phyloP scores from a whole-genome alignment of 2,797 vertebrate genomes.

The Diplodus sargus region DNA sequence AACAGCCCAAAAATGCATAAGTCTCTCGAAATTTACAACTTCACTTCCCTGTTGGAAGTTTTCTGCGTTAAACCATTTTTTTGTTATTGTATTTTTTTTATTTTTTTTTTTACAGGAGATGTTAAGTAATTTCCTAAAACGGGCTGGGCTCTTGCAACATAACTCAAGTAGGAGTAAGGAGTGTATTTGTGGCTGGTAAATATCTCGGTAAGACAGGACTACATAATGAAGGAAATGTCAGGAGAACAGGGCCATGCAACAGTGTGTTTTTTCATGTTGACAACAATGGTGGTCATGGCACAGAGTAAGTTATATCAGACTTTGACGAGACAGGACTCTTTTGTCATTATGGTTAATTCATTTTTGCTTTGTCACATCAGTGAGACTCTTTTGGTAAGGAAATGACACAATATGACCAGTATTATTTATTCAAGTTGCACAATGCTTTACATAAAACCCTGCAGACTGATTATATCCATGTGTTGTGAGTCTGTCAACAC shows the following conservation, averaged over 20 bases:
- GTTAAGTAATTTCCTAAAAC: background rate
- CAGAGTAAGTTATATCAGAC: background rate
- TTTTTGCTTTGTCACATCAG: background rate
- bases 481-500: background rate
- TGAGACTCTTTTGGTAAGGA: background rate
- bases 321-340: background rate
- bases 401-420: background rate
- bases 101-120: background rate
- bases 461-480: slow-evolving; percentile 13
- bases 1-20: background rate
- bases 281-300: too few species aligned
- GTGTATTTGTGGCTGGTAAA: background rate
- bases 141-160: background rate
- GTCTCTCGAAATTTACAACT: background rate
- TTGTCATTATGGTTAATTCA: background rate
- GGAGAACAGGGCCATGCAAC: too few species aligned
- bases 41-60: background rate
- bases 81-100: background rate
- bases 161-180: background rate
- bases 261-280: background rate
- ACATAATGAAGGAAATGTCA: background rate
- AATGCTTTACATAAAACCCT: background rate
- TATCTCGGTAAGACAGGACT: background rate
- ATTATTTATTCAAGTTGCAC: background rate
- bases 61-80: background rate